Base-by-base conservation (phyloP, 2,797 vertebrate species). In the Rousettus madagascariensis region DNA sequence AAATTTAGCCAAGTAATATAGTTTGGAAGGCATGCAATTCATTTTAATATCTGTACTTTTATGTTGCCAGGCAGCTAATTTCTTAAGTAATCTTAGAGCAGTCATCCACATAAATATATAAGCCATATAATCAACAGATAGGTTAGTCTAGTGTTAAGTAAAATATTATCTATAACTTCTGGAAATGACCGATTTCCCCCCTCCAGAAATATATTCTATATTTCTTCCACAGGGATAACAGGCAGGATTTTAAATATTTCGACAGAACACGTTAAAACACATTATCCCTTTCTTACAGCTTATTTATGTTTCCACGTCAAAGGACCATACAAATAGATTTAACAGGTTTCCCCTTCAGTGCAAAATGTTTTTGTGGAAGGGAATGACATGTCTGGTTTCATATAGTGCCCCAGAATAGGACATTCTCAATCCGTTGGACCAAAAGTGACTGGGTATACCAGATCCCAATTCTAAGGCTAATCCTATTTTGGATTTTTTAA, bases 1-100 rank as follows among this genome's bases (percentile, higher is more conserved):
- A 98, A 91, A 94, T 97, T 98, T 98, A 98, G 94, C 63, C 68
- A 96, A 95, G 78, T 96, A 97, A 97, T 97, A 94, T 93, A 97
- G 95, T 46, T 96, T 96, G 69, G 92, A 96, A 98, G 92, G 90
- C 91, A 97, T 12, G 94, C 71, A 96, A 93, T 82, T 98, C 93
- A 95, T 95, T 97, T 95, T 97, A 97, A 92, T 96, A 97, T 79
- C 96, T 95, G 86, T 6, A 96, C 61, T 95, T 97, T 43, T 84
- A 94, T 51, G 94, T 96, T 97, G 93, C 93, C 92, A 98, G 93
- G 95, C 93, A 98, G 96, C 84, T 96, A 90, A 91, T 96, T 97
- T 96, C 96, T 94, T 90, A 82, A 95, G 83, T 77, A 95, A 97
- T 91, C 85, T 93, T 95, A 94, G 69, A 97, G 36, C 63, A 89